A percentile compares a stretch with the other conserved stretches of the same genome.
These are phyloP conservation scores for Hylaeus anthracinus DNA, from an alignment of 1,140 invertebrate species.

Conservation along the genomic window DNA sequence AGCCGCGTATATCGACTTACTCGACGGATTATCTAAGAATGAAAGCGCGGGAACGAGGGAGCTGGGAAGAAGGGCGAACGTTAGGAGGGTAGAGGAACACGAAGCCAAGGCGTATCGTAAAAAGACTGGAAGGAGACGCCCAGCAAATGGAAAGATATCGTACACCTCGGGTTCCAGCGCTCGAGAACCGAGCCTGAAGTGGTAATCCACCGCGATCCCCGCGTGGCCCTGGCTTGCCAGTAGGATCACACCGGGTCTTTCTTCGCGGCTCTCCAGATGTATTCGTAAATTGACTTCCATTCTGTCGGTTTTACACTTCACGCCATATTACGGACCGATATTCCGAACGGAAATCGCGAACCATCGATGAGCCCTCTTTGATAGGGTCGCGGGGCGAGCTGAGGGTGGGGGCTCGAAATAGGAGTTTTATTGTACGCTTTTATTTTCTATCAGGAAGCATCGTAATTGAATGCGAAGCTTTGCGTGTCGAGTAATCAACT, in stretches of 20 bases:
- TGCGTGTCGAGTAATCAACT: not conserved
- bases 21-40: slow-evolving; percentile 49
- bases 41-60: not conserved
- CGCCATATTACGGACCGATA: slow-evolving; percentile 39
- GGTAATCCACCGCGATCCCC: slow-evolving; percentile 47
- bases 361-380: not conserved
- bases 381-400: not conserved
- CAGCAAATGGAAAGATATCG: slow-evolving; percentile 55
- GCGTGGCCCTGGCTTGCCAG: slow-evolving; percentile 7
- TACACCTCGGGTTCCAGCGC: slow-evolving; percentile 11
- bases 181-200: slow-evolving; percentile 16
- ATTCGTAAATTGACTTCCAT: slow-evolving; percentile 51
- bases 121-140: slow-evolving; percentile 24
- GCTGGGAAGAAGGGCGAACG: not conserved
- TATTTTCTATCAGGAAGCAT: not conserved
- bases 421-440: not conserved
- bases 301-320: slow-evolving; percentile 44
- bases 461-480: slow-evolving; percentile 7
- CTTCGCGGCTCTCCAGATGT: slow-evolving; percentile 20
- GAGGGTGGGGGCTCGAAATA: not conserved
- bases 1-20: slow-evolving; percentile 52
- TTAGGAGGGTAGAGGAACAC: too few species aligned
- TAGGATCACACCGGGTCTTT: not conserved
- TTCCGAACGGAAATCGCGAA: slow-evolving; percentile 1
- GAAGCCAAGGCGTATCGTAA: slow-evolving; percentile 21